Conservation (phyloP, 2,888 invertebrate genomes). For the Parelbella ahira region DNA sequence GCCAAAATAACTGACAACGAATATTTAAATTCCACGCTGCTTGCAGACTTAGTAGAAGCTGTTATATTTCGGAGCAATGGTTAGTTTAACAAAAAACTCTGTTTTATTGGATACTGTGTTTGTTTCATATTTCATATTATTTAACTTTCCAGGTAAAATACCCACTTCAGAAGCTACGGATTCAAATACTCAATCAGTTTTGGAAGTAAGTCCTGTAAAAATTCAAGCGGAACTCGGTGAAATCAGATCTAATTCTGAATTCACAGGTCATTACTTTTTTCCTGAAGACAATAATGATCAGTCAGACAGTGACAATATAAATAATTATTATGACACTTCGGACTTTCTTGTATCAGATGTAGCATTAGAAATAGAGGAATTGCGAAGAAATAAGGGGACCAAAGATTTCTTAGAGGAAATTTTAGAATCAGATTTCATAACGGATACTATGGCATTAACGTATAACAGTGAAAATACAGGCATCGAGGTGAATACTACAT, state of each 20-base stretch:
- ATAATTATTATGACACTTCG: conserved; percentile 53
- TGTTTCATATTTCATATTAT: too few relatives aligned
- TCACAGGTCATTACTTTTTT: conserved; percentile 70
- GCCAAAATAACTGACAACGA: conserved; percentile 45
- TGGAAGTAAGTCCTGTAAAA: conserved; percentile 50
- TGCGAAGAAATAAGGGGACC: conserved; percentile 53
- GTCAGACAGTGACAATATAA: conserved; percentile 43
- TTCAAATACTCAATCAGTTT: conserved; percentile 33
- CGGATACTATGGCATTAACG: conserved; percentile 38
- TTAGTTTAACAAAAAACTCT: too few relatives aligned
- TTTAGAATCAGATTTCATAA: conserved; percentile 55
- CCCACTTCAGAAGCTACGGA: conserved; percentile 35
- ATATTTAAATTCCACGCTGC: conserved; percentile 61
- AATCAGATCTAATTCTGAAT: conserved; percentile 51
- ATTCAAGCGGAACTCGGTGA: conserved; percentile 62
- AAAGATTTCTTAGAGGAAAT: conserved; percentile 68
- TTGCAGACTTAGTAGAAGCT: conserved; percentile 69
- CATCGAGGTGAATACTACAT: neutral
- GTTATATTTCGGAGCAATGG: conserved; percentile 67
- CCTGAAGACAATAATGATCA: conserved; percentile 63
- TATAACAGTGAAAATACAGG: conserved; percentile 1
- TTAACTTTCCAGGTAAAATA: conserved; percentile 47
- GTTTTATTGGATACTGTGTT: too few relatives aligned
- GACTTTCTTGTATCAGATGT: conserved; percentile 52
- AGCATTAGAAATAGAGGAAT: conserved; percentile 57